Base-by-base conservation (phyloP, 2,113 vertebrate genomes). In the Nerophis lumbriciformis region DNA sequence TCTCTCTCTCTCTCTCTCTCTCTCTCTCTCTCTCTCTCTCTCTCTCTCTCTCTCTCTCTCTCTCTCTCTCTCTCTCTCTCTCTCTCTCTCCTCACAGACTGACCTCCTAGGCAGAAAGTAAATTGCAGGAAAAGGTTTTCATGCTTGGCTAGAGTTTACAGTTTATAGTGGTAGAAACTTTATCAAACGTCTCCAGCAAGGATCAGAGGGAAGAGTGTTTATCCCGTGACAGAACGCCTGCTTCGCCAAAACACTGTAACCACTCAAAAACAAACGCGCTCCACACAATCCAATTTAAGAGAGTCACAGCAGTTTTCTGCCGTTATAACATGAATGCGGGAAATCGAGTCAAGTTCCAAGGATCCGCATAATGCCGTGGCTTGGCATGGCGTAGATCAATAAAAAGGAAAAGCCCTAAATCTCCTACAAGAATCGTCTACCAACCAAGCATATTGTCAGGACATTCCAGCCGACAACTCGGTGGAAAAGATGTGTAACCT, bases 101-200 rank as follows among this genome's bases (percentile, higher is more conserved):
- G 66, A 63, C 72, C 80, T 79, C 78, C 61, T 67, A 70, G 68
- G 79, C 75, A 79, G 80, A 85, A 70, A 63, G 63, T 85, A 87
- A 86, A 87, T 86, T 84, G 75, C 80, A 85, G 86, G 85, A 87
- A 88, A 54, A 57, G 78, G 67, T 78, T 86, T 85, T 81, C 73
- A 82, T 59, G 83, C 84, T 83, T 66, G 82, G 81, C 79, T 78
- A 72, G 79, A 76, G 70, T 72, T 73, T 73, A 72, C 80, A 76
- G 71, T 72, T 72, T 73, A 72, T 48, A 74, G 83, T 70, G 66
- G 81, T 78, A 82, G 76, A 80, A 77, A 80, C 81, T 78, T 83
- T 74, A 85, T 86, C 85, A 86, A 84, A 83, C 68, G 47, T 69
- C 65, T 77, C 72, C 16, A 64, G 58, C 57, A 11, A 76, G 72